phyloP scores from a whole-genome alignment of 2,113 vertebrate species.

The Erythrocercus mccallii region DNA sequence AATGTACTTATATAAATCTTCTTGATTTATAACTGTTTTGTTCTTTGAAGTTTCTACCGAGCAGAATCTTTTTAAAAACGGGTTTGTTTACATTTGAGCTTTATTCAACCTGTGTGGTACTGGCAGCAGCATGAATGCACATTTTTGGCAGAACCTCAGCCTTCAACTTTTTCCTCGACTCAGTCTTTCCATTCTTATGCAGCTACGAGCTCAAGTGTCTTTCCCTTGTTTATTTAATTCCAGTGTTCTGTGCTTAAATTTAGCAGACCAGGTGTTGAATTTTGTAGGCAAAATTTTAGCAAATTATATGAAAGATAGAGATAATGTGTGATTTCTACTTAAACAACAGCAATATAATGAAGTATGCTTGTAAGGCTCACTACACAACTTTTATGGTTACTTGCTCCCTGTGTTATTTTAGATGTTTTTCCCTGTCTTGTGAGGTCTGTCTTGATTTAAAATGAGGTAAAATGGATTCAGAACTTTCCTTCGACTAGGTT shows the following conservation, averaged over 20 bases:
- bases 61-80: neutral
- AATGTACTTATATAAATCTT: neutral
- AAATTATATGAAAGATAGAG: neutral
- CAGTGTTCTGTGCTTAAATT: neutral
- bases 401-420: neutral
- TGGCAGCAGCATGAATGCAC: conserved; percentile 34
- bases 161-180: conserved; percentile 50
- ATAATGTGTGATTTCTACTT: neutral
- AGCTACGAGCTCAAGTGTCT: neutral
- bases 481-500: neutral
- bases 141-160: conserved; percentile 34
- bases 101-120: conserved; percentile 66
- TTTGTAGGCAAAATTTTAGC: neutral
- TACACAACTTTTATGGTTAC: neutral
- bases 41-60: conserved; percentile 51
- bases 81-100: conserved; percentile 43
- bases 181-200: conserved; percentile 50
- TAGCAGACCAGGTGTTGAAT: conserved; percentile 3
- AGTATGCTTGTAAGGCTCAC: neutral
- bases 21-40: conserved; percentile 43
- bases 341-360: neutral
- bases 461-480: neutral
- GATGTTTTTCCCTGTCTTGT: neutral
- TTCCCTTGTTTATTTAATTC: neutral
- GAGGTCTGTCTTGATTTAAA: neutral